Conservation (phyloP, 2,888 invertebrate genomes). For the Cantharis lateralis region DNA sequence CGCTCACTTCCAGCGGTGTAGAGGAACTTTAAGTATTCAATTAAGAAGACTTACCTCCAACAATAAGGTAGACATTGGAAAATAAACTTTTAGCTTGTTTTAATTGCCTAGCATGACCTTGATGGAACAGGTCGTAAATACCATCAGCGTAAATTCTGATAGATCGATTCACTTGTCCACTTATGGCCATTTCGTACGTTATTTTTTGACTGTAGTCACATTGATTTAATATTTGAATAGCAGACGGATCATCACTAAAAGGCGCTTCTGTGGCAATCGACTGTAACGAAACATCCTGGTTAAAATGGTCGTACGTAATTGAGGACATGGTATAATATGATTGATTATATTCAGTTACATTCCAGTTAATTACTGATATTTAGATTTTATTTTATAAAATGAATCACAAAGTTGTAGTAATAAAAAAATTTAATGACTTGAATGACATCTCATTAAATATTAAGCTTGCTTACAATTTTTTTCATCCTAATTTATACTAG, state of each 20-base stretch:
- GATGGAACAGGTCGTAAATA: constrained; percentile 98
- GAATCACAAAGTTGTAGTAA: not conserved
- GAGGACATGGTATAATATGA: not conserved
- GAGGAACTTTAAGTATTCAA: not conserved
- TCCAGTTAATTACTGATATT: not conserved
- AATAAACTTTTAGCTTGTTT: constrained; percentile 98
- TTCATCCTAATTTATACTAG: no score
- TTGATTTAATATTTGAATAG: constrained; percentile 73
- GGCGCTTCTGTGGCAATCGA: constrained; percentile 83
- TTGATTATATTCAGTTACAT: not conserved
- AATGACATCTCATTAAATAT: not conserved
- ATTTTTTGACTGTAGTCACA: constrained; percentile 86
- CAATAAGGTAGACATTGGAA: constrained; percentile 96
- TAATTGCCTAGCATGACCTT: constrained; percentile 95
- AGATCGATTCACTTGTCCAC: constrained; percentile 79
- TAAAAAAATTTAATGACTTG: not conserved
- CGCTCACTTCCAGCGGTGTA: no score
- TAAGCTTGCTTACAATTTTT: not conserved
- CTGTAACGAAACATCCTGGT: constrained; percentile 54
- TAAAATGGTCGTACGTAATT: not conserved
- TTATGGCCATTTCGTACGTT: constrained; percentile 81
- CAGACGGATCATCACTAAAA: constrained; percentile 86
- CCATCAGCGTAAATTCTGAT: constrained; percentile 98
- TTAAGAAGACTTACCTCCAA: constrained; percentile 76
- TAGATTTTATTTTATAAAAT: not conserved